Evolutionary conservation across 2,113 vertebrate species (phyloP).

Genomic region (Cinclus cinclus): DNA sequence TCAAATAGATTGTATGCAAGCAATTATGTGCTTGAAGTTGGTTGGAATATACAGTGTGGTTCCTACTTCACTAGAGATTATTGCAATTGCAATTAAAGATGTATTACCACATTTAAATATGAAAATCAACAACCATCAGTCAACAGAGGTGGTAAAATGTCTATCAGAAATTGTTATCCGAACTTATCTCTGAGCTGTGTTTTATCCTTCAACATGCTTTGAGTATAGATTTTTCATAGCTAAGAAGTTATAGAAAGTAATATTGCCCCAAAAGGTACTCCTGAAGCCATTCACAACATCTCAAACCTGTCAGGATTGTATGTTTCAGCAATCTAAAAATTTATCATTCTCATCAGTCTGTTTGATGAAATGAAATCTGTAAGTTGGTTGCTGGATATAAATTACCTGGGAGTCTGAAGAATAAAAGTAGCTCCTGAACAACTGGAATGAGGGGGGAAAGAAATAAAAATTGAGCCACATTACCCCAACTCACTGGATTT

Average conservation of each 20-base stretch:
- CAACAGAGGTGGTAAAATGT: background rate
- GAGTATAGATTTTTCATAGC: background rate
- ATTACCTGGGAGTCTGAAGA: background rate
- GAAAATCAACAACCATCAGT: background rate
- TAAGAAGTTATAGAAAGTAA: background rate
- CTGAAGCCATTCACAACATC: background rate
- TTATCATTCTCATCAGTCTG: background rate
- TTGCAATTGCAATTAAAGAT: background rate
- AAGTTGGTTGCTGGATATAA: background rate
- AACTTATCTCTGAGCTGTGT: background rate
- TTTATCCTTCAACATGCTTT: background rate
- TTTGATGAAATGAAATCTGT: slow-evolving; percentile 11
- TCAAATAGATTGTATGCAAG: background rate
- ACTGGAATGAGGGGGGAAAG: background rate
- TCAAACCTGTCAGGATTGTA: background rate
- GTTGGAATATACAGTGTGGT: background rate
- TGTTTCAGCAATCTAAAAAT: background rate
- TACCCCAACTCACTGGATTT: background rate
- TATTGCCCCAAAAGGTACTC: background rate
- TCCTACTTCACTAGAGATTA: background rate
- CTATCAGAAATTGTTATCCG: background rate
- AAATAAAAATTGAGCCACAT: background rate
- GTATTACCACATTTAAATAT: background rate
- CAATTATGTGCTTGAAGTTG: background rate
- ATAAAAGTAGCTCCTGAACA: background rate